Evolutionary conservation across 2,888 invertebrate genomes (phyloP).

Genomic region (Melanostoma mellinum): DNA sequence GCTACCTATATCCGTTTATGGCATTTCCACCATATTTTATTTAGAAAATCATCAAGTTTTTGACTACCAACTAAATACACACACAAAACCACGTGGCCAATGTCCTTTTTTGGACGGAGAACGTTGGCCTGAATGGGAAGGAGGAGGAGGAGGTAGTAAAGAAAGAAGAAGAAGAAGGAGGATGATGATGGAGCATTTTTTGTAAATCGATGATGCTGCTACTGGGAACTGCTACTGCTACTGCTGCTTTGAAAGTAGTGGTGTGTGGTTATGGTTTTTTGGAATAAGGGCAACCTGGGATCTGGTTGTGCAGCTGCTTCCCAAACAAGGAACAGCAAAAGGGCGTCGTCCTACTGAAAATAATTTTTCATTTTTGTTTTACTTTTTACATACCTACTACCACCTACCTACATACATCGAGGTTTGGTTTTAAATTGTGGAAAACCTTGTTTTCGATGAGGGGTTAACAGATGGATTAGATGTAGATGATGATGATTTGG

Average conservation of each 20-base stretch:
- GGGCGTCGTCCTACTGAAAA: slow-evolving; percentile 70
- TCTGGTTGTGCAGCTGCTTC: slow-evolving; percentile 17
- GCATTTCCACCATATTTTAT: background rate
- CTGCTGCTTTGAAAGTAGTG: background rate
- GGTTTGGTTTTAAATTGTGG: slow-evolving; percentile 18
- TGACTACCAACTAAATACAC: background rate
- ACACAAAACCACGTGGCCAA: slow-evolving; percentile 45
- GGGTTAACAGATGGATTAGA: slow-evolving; percentile 12
- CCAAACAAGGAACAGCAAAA: slow-evolving; percentile 49
- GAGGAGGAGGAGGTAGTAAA: slow-evolving; percentile 5
- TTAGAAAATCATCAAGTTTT: background rate
- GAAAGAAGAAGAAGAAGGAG: background rate
- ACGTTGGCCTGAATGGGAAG: background rate
- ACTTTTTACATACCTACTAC: background rate
- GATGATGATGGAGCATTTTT: slow-evolving; percentile 35
- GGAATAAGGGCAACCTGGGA: slow-evolving; percentile 28
- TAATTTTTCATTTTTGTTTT: background rate
- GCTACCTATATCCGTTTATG: background rate
- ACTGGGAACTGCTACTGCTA: background rate
- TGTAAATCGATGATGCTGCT: slow-evolving; percentile 49
- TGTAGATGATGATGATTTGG: slow-evolving; percentile 23
- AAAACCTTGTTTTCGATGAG: background rate
- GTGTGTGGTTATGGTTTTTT: slow-evolving; percentile 31
- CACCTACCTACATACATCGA: background rate
- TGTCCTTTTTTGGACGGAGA: slow-evolving; percentile 45